phyloP scores from a whole-genome alignment of 1,140 invertebrate species.

The Pararge aegeria region DNA sequence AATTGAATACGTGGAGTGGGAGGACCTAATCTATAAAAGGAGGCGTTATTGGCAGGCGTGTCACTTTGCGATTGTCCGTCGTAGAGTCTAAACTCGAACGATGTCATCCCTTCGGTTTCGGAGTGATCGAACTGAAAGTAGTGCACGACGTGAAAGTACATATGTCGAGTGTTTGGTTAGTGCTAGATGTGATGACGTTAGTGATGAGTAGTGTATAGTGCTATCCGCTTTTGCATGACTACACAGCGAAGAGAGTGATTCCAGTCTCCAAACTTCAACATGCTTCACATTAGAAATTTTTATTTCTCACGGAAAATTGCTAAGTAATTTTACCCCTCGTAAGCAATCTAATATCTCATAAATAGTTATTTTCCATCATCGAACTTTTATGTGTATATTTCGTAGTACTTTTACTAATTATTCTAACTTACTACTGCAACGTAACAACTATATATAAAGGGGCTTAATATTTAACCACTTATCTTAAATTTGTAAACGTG shows the following conservation, averaged over 20 bases:
- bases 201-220: slow-evolving; percentile 10
- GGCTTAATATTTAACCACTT: no score
- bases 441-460: no score
- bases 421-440: no score
- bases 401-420: no score
- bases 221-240: neutral
- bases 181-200: slow-evolving; percentile 19
- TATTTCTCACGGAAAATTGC: neutral
- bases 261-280: neutral
- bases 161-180: slow-evolving; percentile 29
- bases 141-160: slow-evolving; percentile 17
- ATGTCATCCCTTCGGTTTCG: slow-evolving; percentile 22
- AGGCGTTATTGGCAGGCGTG: slow-evolving; percentile 23
- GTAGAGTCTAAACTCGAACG: slow-evolving; percentile 28
- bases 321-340: neutral
- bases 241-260: neutral
- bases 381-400: no score
- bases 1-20: neutral
- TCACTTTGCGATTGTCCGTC: slow-evolving; percentile 29
- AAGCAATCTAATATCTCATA: neutral
- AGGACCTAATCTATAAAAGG: slow-evolving; percentile 23
- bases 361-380: no score
- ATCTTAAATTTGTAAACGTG: no score
- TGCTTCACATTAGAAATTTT: neutral
- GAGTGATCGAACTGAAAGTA: slow-evolving; percentile 11